Evolutionary conservation across 2,113 vertebrate species (phyloP), one percentile per base, ranked within the genome.

Genomic region (Sander lucioperca): DNA sequence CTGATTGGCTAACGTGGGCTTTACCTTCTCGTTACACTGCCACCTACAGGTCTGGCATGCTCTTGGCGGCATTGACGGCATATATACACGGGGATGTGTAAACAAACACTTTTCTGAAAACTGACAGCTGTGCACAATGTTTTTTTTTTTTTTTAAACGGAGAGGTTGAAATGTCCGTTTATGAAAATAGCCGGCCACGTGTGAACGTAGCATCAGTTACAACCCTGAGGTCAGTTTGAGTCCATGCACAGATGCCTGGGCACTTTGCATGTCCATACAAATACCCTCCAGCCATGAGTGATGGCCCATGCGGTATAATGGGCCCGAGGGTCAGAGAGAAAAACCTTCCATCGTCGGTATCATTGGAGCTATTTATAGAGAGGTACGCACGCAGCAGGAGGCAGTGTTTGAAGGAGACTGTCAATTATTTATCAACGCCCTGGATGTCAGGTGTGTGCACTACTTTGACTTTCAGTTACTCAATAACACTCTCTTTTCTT

Each of bases 361-460:
- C 87, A 85, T 57, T 61, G 67, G 47, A 51, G 74, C 82, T 93
- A 92, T 93, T 91, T 92, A 90, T 92, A 91, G 90, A 88, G 73
- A 70, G 43, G 82, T 65, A 56, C 54, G 30, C 73, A 79, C 74
- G 45, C 62, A 78, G 84, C 87, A 83, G 82, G 79, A 85, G 51
- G 74, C 68, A 5, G 64, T 30, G 74, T 73, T 43, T 86, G 71
- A 86, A 77, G 59, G 84, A 82, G 68, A 80, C 47, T 25, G 87
- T 88, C 89, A 77, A 93, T 94, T 94, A 95, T 94, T 93, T 78
- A 94, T 91, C 88, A 80, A 59, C 43, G 39, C 74, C 80, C 83
- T 62, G 74, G 66, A 25, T 89, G 73, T 84, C 83, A 58, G 71
- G 53, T 67, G 67, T 86, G 85, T 85, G 82, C 79, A 51, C 71